These are phyloP conservation scores for Scaptomyza cyrtandrae DNA, from an alignment of 2,888 invertebrate genomes.

Conservation along the genomic window DNA sequence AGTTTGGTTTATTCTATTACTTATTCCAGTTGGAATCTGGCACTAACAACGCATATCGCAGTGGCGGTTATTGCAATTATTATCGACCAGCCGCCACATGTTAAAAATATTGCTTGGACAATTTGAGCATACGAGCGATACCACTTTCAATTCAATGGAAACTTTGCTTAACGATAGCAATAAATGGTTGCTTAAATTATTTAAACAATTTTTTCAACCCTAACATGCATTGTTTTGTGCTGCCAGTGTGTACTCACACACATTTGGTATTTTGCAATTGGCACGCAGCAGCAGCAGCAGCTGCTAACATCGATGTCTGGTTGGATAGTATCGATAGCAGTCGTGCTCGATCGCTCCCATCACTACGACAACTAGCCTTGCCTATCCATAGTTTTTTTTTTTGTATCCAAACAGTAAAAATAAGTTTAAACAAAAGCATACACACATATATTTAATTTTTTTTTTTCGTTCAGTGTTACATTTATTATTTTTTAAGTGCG, in stretches of 20 bases:
- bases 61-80: constrained; percentile 3
- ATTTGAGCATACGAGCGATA: too few relatives aligned
- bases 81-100: constrained; percentile 31
- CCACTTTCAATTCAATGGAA: background rate
- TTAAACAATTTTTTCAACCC: constrained; percentile 1
- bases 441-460: constrained; percentile 69
- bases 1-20: background rate
- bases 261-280: background rate
- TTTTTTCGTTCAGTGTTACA: constrained; percentile 72
- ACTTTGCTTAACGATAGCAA: background rate
- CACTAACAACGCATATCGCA: background rate
- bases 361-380: constrained; percentile 65
- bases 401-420: constrained; percentile 75
- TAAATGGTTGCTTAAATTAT: background rate
- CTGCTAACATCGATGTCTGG: constrained; percentile 21
- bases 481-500: constrained; percentile 77
- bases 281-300: background rate
- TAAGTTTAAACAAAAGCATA: constrained; percentile 72
- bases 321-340: constrained; percentile 44
- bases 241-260: constrained; percentile 30
- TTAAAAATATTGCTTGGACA: background rate
- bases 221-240: constrained; percentile 7
- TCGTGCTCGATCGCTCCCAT: constrained; percentile 51
- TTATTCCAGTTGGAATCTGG: constrained; percentile 26
- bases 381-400: constrained; percentile 69